Percentiles rank a stretch among this genome's conserved stretches.
Evolutionary conservation across 1,140 invertebrate species (phyloP).

Genomic region (Neoseiulus cucumeris): DNA sequence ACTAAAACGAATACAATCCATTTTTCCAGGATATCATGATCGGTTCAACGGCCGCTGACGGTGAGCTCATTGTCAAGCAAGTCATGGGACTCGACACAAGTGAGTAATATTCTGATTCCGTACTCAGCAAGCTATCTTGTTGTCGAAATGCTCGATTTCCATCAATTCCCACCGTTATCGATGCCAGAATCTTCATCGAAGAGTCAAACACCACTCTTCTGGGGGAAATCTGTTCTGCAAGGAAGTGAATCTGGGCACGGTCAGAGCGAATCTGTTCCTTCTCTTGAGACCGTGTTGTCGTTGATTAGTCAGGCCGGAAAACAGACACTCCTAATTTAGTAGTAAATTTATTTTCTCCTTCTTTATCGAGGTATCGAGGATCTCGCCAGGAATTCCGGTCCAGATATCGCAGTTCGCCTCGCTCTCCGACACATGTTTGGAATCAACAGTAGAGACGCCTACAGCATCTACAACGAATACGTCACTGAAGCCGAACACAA

Average conservation of each 20-base stretch:
- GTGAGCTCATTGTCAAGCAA: not conserved
- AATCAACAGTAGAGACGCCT: not conserved
- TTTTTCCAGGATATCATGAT: slow-evolving; percentile 7
- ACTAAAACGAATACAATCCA: too few relatives aligned
- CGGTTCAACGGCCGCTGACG: not conserved
- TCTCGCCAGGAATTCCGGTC: not conserved
- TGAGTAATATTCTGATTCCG: not conserved
- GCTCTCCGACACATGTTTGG: not conserved
- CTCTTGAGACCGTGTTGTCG: too few relatives aligned
- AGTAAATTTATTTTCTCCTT: not conserved
- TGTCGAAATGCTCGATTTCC: too few relatives aligned
- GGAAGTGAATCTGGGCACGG: too few relatives aligned
- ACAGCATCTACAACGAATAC: not conserved
- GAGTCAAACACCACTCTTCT: too few relatives aligned
- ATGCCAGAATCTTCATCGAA: too few relatives aligned
- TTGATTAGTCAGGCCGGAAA: too few relatives aligned
- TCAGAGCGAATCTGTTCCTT: too few relatives aligned
- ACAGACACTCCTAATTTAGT: too few relatives aligned
- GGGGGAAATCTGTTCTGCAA: too few relatives aligned
- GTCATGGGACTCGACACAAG: not conserved
- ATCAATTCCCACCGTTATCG: too few relatives aligned
- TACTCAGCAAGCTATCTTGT: too few relatives aligned
- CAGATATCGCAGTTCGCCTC: not conserved
- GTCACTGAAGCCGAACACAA: not conserved
- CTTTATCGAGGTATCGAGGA: not conserved